A percentile compares a stretch with the other conserved stretches of the same genome.
Conservation (phyloP, 2,797 vertebrate species). For the Ctenochaetus hawaiiensis region DNA sequence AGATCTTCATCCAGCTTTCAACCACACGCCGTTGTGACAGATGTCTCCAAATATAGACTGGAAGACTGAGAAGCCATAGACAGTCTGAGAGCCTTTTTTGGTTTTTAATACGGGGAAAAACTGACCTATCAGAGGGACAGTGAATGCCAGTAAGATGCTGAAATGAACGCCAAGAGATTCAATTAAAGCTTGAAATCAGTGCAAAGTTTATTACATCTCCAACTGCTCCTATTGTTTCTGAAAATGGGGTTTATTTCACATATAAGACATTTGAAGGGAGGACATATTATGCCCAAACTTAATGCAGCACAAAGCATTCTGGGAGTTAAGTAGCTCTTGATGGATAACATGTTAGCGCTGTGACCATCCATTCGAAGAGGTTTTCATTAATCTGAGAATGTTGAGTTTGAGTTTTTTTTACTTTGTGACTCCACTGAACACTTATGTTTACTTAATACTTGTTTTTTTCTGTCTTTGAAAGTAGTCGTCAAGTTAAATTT, state of each 20-base stretch:
- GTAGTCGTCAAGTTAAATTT: too few relatives aligned
- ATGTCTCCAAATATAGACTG: slow-evolving; percentile 49
- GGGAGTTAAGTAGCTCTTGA: neutral
- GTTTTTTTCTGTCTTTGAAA: neutral
- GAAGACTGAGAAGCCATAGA: neutral
- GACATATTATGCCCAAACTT: neutral
- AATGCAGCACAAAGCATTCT: too few relatives aligned
- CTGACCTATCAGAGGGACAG: neutral
- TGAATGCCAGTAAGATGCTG: neutral
- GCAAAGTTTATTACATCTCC: slow-evolving; percentile 35
- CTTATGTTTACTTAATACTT: neutral
- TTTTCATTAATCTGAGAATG: slow-evolving; percentile 2
- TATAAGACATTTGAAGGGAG: slow-evolving; percentile 2
- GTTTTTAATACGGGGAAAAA: slow-evolving; percentile 3
- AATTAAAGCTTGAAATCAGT: slow-evolving; percentile 48
- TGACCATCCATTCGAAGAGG: neutral
- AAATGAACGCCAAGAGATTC: slow-evolving; percentile 19
- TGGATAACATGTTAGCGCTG: neutral
- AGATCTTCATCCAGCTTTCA: slow-evolving; percentile 48
- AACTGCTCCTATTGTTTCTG: slow-evolving; percentile 23
- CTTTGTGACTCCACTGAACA: neutral
- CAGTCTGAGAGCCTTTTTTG: slow-evolving; percentile 3
- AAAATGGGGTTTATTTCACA: slow-evolving; percentile 23
- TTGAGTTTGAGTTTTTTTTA: neutral
- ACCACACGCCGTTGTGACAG: slow-evolving; percentile 28